phyloP scores from a whole-genome alignment of 2,888 invertebrate species.

The Conus canariensis region DNA sequence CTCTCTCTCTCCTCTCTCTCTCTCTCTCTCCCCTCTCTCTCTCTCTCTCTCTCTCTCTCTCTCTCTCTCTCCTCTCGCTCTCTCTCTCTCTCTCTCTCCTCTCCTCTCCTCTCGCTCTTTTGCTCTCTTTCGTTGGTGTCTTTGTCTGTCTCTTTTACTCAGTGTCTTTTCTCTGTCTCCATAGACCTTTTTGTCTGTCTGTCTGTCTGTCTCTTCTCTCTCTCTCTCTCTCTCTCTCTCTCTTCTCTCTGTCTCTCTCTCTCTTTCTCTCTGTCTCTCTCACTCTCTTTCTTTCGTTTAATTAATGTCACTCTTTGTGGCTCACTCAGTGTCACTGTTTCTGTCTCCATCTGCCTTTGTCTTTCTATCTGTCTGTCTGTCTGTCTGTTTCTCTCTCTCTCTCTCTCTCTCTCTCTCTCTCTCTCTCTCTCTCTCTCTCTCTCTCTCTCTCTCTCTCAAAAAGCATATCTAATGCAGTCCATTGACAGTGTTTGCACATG shows the following conservation, averaged over 20 bases:
- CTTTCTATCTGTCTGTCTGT: neutral
- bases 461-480: too few relatives aligned
- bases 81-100: neutral
- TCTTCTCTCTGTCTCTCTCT: neutral
- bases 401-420: too few relatives aligned
- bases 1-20: neutral
- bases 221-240: neutral
- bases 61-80: neutral
- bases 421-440: too few relatives aligned
- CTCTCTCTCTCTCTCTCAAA: too few relatives aligned
- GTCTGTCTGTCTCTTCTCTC: neutral
- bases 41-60: neutral
- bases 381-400: neutral
- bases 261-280: neutral
- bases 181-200: neutral
- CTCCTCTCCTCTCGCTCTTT: neutral
- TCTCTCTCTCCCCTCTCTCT: neutral
- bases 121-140: neutral
- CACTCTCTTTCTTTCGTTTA: neutral
- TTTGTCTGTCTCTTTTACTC: neutral
- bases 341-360: neutral
- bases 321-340: neutral
- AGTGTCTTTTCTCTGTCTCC: neutral
- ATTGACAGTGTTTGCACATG: too few relatives aligned
- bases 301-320: neutral